Conservation (phyloP, 2,113 vertebrate genomes). For the Carollia perspicillata region DNA sequence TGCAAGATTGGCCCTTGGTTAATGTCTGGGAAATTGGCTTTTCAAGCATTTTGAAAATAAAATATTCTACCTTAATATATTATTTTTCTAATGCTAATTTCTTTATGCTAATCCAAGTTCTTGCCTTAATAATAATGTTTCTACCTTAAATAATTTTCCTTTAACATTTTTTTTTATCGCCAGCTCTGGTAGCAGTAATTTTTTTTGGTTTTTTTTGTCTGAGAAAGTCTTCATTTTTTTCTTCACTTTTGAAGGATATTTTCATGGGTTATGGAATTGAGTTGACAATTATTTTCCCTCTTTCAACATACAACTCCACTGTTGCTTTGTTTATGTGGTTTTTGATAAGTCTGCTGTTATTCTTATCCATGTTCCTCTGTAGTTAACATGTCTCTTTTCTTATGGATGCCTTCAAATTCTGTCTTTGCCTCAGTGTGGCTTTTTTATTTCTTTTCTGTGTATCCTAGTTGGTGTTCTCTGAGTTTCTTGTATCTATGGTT, state of each 20-base stretch:
- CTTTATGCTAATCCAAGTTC: slow-evolving; percentile 28
- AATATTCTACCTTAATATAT: slow-evolving; percentile 38
- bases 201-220: slow-evolving; percentile 38
- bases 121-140: slow-evolving; percentile 15
- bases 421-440: neutral
- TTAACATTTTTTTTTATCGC: slow-evolving; percentile 18
- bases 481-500: slow-evolving; percentile 19
- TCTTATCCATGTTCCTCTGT: slow-evolving; percentile 19
- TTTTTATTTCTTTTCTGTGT: slow-evolving; percentile 34
- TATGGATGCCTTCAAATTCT: neutral
- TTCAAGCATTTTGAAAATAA: slow-evolving; percentile 32
- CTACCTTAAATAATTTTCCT: slow-evolving; percentile 10
- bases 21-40: slow-evolving; percentile 37
- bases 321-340: neutral
- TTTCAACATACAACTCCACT: neutral
- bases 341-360: slow-evolving; percentile 9
- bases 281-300: neutral
- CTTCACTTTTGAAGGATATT: slow-evolving; percentile 24
- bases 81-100: slow-evolving; percentile 20
- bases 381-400: neutral
- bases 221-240: slow-evolving; percentile 12
- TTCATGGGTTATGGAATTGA: neutral
- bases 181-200: slow-evolving; percentile 7
- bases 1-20: neutral
- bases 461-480: neutral